Percentiles rank a stretch among this genome's conserved stretches.
Conservation (phyloP, 2,797 vertebrate species). For the Spinus pinus region DNA sequence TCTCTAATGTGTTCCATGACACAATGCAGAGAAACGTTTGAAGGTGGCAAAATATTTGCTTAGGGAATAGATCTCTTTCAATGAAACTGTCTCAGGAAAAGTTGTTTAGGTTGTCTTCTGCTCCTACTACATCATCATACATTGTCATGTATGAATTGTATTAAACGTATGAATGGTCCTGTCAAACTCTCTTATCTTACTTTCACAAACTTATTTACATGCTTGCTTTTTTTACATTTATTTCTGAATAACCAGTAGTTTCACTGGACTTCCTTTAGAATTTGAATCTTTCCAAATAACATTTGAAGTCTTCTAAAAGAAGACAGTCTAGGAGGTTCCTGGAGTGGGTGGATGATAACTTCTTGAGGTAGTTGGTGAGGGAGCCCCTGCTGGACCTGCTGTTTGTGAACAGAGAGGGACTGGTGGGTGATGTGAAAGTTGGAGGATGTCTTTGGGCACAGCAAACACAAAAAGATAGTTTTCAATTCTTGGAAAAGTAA, state of each 20-base stretch:
- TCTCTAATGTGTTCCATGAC: background rate
- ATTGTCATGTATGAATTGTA: background rate
- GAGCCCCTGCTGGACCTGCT: background rate
- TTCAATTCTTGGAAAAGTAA: background rate
- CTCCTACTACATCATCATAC: background rate
- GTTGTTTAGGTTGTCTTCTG: background rate
- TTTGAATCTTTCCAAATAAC: background rate
- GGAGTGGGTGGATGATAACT: background rate
- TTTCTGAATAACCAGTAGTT: background rate
- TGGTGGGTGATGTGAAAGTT: background rate
- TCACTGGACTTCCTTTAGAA: background rate
- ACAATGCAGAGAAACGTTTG: background rate
- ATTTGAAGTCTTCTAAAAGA: background rate
- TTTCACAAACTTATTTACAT: background rate
- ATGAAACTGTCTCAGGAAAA: background rate
- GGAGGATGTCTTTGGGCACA: background rate
- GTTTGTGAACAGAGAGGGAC: background rate
- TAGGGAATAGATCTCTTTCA: background rate
- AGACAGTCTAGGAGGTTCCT: background rate
- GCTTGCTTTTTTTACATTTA: background rate
- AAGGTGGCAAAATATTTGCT: background rate
- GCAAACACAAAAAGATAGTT: background rate
- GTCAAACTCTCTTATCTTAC: background rate
- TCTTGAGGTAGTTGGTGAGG: background rate
- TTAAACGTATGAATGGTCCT: fast-evolving